Percentiles rank a stretch among this genome's conserved stretches.
Evolutionary conservation across 2,797 vertebrate genomes (phyloP).

Genomic region (Sciurus carolinensis): DNA sequence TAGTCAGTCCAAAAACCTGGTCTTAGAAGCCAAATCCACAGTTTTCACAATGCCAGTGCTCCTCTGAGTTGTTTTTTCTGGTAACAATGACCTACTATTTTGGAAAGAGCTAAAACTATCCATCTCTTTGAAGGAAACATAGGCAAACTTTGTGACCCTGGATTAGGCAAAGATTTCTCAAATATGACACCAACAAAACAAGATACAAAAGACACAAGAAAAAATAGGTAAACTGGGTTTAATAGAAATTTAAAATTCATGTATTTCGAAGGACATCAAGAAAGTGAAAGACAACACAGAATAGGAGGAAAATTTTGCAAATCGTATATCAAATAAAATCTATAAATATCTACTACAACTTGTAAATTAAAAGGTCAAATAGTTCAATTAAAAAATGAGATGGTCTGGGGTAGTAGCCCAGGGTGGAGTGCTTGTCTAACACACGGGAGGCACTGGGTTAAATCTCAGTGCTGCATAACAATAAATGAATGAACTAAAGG

Average conservation of each 20-base stretch:
- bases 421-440: too few relatives aligned
- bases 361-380: background rate
- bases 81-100: background rate
- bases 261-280: background rate
- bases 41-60: background rate
- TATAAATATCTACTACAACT: background rate
- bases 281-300: background rate
- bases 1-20: background rate
- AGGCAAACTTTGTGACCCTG: background rate
- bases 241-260: background rate
- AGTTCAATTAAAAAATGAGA: background rate
- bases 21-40: background rate
- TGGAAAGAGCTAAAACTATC: background rate
- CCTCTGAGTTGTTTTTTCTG: background rate
- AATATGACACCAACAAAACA: constrained; percentile 2
- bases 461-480: too few relatives aligned
- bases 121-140: constrained; percentile 14
- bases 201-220: background rate
- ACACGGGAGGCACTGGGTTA: too few relatives aligned
- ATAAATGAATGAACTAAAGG: too few relatives aligned
- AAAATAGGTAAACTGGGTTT: background rate
- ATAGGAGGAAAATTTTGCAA: background rate
- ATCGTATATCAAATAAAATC: background rate
- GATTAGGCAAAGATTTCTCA: constrained; percentile 30
- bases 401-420: too few relatives aligned